Percentiles rank a stretch among this genome's conserved stretches.
Conservation (phyloP, 1,140 invertebrate species). For the Melitaea cinxia region DNA sequence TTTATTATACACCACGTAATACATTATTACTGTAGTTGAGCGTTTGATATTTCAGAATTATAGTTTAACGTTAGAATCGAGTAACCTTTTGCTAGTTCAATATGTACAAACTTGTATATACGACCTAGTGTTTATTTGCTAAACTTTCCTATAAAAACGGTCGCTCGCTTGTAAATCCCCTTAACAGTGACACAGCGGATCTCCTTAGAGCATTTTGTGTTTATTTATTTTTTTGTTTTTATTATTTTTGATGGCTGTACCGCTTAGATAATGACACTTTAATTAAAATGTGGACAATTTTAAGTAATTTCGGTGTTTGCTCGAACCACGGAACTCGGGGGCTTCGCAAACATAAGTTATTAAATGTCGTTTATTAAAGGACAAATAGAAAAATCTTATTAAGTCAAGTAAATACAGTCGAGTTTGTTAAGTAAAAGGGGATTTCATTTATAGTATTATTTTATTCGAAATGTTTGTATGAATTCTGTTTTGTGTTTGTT, state of each 20-base stretch:
- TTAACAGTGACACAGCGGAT: neutral
- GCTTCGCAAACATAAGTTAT: conserved; percentile 5
- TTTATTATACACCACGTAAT: too few species aligned
- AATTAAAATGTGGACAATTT: conserved; percentile 6
- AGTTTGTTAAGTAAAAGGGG: neutral
- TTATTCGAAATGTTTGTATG: too few species aligned
- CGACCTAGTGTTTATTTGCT: too few species aligned
- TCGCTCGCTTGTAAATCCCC: neutral
- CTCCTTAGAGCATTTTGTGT: neutral
- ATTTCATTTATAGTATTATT: neutral
- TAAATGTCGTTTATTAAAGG: neutral
- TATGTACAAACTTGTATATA: too few species aligned
- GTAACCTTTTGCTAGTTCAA: too few species aligned
- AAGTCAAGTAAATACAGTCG: neutral
- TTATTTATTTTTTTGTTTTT: neutral
- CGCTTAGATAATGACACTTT: neutral
- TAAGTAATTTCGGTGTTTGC: neutral
- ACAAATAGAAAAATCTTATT: conserved; percentile 14
- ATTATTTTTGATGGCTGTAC: neutral
- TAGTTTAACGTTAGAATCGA: too few species aligned
- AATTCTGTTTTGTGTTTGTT: too few species aligned
- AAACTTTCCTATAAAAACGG: neutral
- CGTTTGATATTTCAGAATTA: too few species aligned
- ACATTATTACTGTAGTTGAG: too few species aligned
- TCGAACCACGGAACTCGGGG: neutral